Conservation (phyloP, 1,140 invertebrate genomes). For the Druon quercuslanigerum region DNA sequence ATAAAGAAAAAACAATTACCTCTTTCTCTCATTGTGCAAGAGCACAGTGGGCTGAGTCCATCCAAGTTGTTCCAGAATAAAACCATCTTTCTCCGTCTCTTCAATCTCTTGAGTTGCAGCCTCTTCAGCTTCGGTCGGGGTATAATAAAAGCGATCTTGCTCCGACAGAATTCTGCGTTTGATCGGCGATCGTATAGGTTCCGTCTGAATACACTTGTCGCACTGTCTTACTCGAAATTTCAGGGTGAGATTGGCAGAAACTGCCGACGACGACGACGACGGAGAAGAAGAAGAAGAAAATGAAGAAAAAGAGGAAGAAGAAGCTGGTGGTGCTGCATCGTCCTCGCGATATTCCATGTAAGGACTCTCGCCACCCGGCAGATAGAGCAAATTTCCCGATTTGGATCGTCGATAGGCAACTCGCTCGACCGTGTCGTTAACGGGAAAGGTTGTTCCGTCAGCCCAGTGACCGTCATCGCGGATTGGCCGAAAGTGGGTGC, state of each 20-base stretch:
- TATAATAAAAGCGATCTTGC: conserved; percentile 66
- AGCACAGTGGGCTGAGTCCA: conserved; percentile 62
- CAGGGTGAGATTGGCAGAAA: conserved; percentile 70
- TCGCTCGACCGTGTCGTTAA: conserved; percentile 80
- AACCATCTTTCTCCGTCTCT: conserved; percentile 58
- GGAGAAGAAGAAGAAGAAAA: too few species aligned
- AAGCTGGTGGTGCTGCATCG: conserved; percentile 42
- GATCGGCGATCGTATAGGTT: conserved; percentile 70
- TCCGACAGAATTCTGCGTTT: conserved; percentile 69
- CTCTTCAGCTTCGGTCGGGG: conserved; percentile 58
- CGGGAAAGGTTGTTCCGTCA: conserved; percentile 82
- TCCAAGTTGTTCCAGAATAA: conserved; percentile 58
- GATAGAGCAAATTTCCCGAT: conserved; percentile 68
- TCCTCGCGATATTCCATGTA: conserved; percentile 77
- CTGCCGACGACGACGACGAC: conserved; percentile 35
- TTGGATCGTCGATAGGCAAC: conserved; percentile 73
- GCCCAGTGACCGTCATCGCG: conserved; percentile 76
- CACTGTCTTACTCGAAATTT: conserved; percentile 77
- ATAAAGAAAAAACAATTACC: conserved; percentile 51
- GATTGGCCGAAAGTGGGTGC: conserved; percentile 87
- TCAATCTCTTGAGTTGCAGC: conserved; percentile 53
- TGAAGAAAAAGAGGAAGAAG: background rate
- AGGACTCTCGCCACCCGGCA: conserved; percentile 73
- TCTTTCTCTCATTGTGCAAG: conserved; percentile 71
- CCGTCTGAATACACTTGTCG: conserved; percentile 78